Conservation (phyloP, 2,797 vertebrate species). For the Sylvia borin region DNA sequence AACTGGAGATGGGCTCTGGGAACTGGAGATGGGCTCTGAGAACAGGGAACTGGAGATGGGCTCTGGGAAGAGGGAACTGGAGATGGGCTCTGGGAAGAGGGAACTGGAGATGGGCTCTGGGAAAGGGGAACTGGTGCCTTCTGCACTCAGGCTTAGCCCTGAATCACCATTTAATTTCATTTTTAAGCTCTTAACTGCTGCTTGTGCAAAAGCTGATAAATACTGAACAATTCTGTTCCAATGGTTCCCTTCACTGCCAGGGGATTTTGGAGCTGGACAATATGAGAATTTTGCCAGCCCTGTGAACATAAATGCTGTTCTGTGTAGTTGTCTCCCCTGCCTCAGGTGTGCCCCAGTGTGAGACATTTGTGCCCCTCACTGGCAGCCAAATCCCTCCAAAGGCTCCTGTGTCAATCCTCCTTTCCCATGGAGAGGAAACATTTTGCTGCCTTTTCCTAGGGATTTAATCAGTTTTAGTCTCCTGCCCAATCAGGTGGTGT, state of each 20-base stretch:
- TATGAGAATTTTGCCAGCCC: not conserved
- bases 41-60: too few species aligned
- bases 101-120: too few species aligned
- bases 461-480: not conserved
- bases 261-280: not conserved
- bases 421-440: not conserved
- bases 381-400: not conserved
- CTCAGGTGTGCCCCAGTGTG: fast-evolving
- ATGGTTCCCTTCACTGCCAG: not conserved
- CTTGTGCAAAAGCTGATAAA: not conserved
- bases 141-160: not conserved
- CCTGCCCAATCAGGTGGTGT: not conserved
- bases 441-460: not conserved
- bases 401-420: not conserved
- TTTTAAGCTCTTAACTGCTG: not conserved
- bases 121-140: too few species aligned
- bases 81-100: too few species aligned
- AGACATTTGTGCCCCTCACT: not conserved
- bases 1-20: too few species aligned
- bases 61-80: too few species aligned
- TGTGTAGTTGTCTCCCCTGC: not conserved
- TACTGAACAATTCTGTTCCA: not conserved
- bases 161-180: not conserved
- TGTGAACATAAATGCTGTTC: not conserved
- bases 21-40: too few species aligned